Evolutionary conservation across 2,113 vertebrate species (phyloP), one percentile per base, ranked within the genome.

Genomic region (Meriones unguiculatus): DNA sequence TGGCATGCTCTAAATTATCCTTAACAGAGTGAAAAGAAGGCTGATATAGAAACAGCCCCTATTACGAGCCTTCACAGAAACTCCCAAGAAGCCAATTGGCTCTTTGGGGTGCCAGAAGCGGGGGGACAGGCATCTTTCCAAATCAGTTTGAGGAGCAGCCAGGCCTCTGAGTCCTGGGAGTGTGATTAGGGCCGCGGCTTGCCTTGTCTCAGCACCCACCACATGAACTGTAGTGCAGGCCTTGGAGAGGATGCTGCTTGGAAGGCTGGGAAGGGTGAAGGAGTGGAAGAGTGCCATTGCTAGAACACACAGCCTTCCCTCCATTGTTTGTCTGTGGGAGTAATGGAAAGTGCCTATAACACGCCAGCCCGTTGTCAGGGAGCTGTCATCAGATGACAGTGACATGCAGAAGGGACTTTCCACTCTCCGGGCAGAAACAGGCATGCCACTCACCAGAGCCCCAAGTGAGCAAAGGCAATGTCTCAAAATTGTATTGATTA

Each of bases 401-500:
- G 38, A 75, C 64, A 1, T 7, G 28, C 46, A 64, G 82, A 64
- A 80, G 25, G 54, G 46, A 18, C 64, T 25, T 93, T 57, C 72
- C 84, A 4, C 87, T 89, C 50, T 62, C 84, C 12, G 18, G 0
- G 13, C 69, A 62, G 17, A 80, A 25, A 14, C 0, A 1, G 41
- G 4, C 46, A 7, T 2, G 15, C 50, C 62, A 32, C 50, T 87
- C 69, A 57, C 32, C 73, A 94, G 38, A 88, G 78, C n/a, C n/a
- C 50, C 80, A n/a, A 90, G 25, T 25, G 80, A 92, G n/a, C 64
- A 88, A 70, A 62, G 57, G 10, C 4, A 90, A 24, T 70, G 70
- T 88, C 87, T 81, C 50, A 90, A 95, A 95, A 41, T 90, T 17
- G 25, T 59, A 78, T 38, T 14, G 22, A 65, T 59, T 59, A 73